phyloP scores from a whole-genome alignment of 1,140 invertebrate genomes.

The Heliconius himera region DNA sequence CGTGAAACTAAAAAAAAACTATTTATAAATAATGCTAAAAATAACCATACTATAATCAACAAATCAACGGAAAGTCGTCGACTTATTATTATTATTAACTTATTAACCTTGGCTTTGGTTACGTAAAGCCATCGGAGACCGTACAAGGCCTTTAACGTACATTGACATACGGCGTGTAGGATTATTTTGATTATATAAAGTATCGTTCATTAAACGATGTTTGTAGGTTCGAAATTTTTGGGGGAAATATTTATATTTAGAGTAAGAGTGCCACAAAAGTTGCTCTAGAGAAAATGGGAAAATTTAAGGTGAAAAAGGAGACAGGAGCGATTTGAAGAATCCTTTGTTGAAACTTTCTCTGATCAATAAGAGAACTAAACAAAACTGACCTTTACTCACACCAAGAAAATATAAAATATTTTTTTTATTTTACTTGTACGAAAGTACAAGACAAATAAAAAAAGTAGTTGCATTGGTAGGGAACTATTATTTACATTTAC shows the following conservation, averaged over 20 bases:
- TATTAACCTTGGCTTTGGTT: conserved; percentile 15
- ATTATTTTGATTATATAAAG: not conserved
- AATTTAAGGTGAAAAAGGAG: not conserved
- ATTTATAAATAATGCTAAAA: too few species aligned
- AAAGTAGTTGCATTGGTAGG: too few species aligned
- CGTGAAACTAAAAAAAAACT: too few species aligned
- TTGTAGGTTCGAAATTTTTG: not conserved
- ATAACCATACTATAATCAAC: not conserved
- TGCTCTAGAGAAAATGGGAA: not conserved
- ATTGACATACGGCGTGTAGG: conserved; percentile 6
- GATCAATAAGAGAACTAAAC: not conserved
- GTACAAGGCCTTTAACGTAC: conserved; percentile 6
- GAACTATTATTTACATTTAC: too few species aligned
- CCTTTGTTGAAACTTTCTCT: too few species aligned
- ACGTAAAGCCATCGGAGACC: conserved; percentile 5
- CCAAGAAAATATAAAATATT: too few species aligned
- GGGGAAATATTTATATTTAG: not conserved
- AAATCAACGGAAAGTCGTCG: not conserved
- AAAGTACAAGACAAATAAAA: too few species aligned
- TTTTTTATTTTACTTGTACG: too few species aligned
- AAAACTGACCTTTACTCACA: too few species aligned
- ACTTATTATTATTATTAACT: too few species aligned
- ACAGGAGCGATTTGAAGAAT: too few species aligned
- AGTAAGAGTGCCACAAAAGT: too few species aligned
- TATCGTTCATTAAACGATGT: not conserved